These are phyloP conservation scores for Drosophila flavopinicola DNA, from an alignment of 2,888 invertebrate genomes.

Conservation along the genomic window DNA sequence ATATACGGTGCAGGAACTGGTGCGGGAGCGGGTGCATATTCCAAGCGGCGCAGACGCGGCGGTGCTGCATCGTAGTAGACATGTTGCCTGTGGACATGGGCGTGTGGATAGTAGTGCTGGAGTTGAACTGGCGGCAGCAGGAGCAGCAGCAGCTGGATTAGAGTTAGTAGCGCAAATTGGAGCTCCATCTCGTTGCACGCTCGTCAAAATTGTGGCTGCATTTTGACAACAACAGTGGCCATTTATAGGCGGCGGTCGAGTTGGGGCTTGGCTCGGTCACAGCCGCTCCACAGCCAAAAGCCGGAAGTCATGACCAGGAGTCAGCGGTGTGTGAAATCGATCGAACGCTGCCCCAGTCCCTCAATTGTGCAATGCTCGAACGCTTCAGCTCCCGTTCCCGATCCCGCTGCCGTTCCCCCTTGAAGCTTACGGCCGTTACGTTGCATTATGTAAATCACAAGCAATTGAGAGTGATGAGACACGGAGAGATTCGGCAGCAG, in stretches of 20 bases:
- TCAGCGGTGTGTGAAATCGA: constrained; percentile 78
- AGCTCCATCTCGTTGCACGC: constrained; percentile 68
- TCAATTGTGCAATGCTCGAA: constrained; percentile 68
- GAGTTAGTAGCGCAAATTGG: constrained; percentile 5
- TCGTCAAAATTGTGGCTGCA: constrained; percentile 73
- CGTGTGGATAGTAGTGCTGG: constrained; percentile 41
- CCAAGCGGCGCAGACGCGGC: constrained; percentile 53
- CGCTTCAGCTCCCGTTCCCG: constrained; percentile 17
- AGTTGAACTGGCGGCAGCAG: constrained; percentile 22
- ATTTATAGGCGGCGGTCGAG: constrained; percentile 58
- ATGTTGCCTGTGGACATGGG: constrained; percentile 32
- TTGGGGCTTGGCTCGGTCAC: constrained; percentile 57
- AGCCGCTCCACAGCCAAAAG: constrained; percentile 27
- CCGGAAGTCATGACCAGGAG: constrained; percentile 67
- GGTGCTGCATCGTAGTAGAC: constrained; percentile 52
- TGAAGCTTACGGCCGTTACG: constrained; percentile 21
- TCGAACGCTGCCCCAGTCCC: constrained; percentile 48
- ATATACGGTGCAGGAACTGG: constrained; percentile 21
- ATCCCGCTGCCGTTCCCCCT: background rate
- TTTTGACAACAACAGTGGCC: constrained; percentile 75
- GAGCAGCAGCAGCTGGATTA: constrained; percentile 17
- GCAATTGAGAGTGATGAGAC: background rate
- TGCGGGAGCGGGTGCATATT: constrained; percentile 31
- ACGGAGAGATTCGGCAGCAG: constrained; percentile 20
- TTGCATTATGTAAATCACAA: constrained; percentile 38